Evolutionary conservation across 2,888 invertebrate genomes (phyloP).

Genomic region (Trilocha varians): DNA sequence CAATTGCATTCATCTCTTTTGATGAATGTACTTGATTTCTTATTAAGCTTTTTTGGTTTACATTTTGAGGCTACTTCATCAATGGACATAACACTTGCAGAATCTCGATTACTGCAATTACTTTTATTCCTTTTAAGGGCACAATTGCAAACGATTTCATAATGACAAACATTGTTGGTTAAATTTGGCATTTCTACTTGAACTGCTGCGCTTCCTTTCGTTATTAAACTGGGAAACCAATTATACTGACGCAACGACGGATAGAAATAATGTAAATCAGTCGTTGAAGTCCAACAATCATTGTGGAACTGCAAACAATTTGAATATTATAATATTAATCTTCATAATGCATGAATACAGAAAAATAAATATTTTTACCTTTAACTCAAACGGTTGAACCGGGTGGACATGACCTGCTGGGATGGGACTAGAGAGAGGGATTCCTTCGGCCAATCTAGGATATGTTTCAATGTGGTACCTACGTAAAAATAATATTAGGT

Average conservation of each 20-base stretch:
- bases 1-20: not conserved
- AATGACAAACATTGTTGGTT: constrained; percentile 13
- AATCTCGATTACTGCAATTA: not conserved
- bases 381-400: not conserved
- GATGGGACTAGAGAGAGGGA: not conserved
- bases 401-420: not conserved
- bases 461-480: not conserved
- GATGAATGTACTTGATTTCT: constrained; percentile 1
- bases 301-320: constrained; percentile 53
- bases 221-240: constrained; percentile 12
- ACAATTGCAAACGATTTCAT: constrained; percentile 22
- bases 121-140: not conserved
- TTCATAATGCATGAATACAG: too few species aligned
- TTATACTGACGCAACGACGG: constrained; percentile 26
- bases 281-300: constrained; percentile 52
- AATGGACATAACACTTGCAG: constrained; percentile 12
- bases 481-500: too few species aligned
- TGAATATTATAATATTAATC: too few species aligned
- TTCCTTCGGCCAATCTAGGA: not conserved
- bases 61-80: constrained; percentile 8
- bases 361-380: not conserved
- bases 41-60: not conserved
- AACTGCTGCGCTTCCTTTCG: constrained; percentile 20
- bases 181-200: constrained; percentile 28
- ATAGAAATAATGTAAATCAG: constrained; percentile 53